These are phyloP conservation scores for Dermochelys coriacea DNA, from an alignment of 2,797 vertebrate genomes.

Conservation along the genomic window DNA sequence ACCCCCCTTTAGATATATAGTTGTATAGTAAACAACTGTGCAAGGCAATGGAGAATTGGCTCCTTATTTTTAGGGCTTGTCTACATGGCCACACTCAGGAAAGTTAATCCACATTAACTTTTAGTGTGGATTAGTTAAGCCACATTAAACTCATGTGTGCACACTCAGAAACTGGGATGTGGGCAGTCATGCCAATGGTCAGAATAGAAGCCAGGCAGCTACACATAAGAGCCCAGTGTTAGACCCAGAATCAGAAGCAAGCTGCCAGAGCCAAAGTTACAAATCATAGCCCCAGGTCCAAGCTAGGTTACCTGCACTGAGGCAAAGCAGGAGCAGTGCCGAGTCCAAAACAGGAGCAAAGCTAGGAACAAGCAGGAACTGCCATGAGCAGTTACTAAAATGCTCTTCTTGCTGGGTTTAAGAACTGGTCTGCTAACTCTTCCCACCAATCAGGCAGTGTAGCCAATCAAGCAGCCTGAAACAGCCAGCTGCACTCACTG, in stretches of 20 bases:
- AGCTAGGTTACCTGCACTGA: neutral
- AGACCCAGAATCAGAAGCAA: neutral
- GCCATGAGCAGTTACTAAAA: neutral
- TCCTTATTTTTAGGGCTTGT: neutral
- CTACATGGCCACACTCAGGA: neutral
- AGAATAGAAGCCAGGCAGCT: neutral
- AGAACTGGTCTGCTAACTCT: neutral
- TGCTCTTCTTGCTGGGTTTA: neutral
- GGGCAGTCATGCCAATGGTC: neutral
- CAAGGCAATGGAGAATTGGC: neutral
- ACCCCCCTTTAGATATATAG: neutral
- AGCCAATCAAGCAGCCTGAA: neutral
- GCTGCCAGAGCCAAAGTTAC: no score
- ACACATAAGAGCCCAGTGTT: neutral
- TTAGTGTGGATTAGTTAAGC: neutral
- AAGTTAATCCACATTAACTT: neutral
- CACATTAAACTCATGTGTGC: neutral
- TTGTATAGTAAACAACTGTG: slow-evolving; percentile 10
- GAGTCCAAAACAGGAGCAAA: neutral
- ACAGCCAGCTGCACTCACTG: neutral
- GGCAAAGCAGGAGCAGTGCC: neutral
- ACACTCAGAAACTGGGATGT: neutral
- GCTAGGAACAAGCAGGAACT: neutral
- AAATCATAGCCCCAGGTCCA: no score
- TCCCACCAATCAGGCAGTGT: neutral